Base-by-base conservation (phyloP, 2,797 vertebrate species). In the Sphenodon punctatus region DNA sequence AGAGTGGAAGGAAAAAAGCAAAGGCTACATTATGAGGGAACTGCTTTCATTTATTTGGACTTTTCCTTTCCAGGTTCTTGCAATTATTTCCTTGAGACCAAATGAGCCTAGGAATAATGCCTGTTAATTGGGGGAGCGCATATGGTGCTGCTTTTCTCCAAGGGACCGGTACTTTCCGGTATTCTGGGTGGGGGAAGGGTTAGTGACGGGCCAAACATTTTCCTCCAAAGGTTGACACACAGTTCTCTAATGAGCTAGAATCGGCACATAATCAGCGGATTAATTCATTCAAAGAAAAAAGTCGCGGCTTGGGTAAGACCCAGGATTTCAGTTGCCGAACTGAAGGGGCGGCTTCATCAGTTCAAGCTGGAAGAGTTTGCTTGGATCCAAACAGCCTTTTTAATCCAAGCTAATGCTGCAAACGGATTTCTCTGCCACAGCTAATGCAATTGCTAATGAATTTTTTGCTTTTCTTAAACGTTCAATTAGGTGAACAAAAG, bases 61-160 rank as follows among this genome's bases (percentile, higher is more conserved):
- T 78, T 77, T 92, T 45, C 63, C 79, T 66, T 72, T 19, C 61
- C 2, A 36, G 30, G 55, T 63, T 86, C 81, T 88, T 77, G 65
- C 75, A 85, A 67, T 71, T 27, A 56, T 90, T 89, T 90, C 77
- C 46, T 72, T 9, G 71, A 87, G 79, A 80, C 85, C 85, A 90
- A 86, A 88, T 17, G 27, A 72, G 55, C 65, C 25, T 72, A 73
- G 72, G 72, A 92, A 84, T 56, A 78, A 69, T 53, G 2, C 66
- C 72, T 27, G 1, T 79, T 91, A 88, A 93, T 93, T 92, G 92
- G 67, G 88, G 81, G 67, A 56, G 55, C 22, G 10, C 87, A 86
- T 78, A 82, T 65, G 91, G 84, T 22, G 56, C 60, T 1, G 10
- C 14, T 49, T 49, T 67, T 36, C 89, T 88, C 75, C 3, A 0